These are phyloP conservation scores for Himalopsyche kuldschensis DNA, from an alignment of 2,888 invertebrate species.

Conservation along the genomic window DNA sequence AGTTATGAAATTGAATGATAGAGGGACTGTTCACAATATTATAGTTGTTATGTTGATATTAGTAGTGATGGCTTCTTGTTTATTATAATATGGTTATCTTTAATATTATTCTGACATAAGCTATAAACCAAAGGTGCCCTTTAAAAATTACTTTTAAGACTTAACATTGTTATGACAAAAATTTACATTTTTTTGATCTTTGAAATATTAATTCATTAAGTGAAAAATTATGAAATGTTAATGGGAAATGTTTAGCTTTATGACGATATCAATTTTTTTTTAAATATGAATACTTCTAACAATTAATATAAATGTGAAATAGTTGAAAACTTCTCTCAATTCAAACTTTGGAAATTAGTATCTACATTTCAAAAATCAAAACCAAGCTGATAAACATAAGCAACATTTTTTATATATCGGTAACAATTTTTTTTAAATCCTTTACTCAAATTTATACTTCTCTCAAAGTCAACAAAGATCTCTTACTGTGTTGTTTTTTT, in stretches of 20 bases:
- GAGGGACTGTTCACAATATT: not conserved
- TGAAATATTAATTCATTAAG: conserved; percentile 19
- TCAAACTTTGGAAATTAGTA: not conserved
- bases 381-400: not conserved
- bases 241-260: conserved; percentile 19
- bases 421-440: not conserved
- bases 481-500: not conserved
- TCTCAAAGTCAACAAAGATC: not conserved
- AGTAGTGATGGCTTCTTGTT: not conserved
- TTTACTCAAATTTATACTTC: not conserved
- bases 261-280: conserved; percentile 8
- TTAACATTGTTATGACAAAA: conserved; percentile 43
- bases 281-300: conserved; percentile 11
- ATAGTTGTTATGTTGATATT: not conserved
- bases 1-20: not conserved
- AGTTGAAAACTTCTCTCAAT: not conserved
- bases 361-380: not conserved
- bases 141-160: conserved; percentile 53
- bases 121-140: conserved; percentile 88
- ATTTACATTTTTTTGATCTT: conserved; percentile 23
- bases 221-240: conserved; percentile 17
- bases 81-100: not conserved
- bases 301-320: not conserved
- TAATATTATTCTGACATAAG: conserved; percentile 52
- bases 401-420: not conserved